Conservation (phyloP, 2,888 invertebrate species). For the Zonitis immaculata region DNA sequence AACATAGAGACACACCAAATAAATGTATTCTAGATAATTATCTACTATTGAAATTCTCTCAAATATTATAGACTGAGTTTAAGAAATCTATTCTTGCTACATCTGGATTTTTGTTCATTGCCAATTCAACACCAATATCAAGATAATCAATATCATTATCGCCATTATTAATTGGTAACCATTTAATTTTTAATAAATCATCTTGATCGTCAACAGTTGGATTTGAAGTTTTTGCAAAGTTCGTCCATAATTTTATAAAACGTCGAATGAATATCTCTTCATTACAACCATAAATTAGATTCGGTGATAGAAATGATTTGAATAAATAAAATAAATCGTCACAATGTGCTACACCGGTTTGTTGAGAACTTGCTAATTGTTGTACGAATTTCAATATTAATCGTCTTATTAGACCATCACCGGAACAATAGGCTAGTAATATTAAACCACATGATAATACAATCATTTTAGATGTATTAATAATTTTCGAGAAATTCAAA, state of each 20-base stretch:
- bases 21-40: too few relatives aligned
- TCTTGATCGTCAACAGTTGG: constrained; percentile 19
- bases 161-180: constrained; percentile 33
- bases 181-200: constrained; percentile 20
- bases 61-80: constrained; percentile 23
- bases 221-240: constrained; percentile 28
- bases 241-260: constrained; percentile 29
- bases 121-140: constrained; percentile 34
- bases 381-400: too few relatives aligned
- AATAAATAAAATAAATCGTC: constrained; percentile 31
- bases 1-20: too few relatives aligned
- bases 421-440: too few relatives aligned
- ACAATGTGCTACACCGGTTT: constrained; percentile 25
- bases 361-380: too few relatives aligned
- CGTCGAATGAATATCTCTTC: constrained; percentile 23
- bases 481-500: too few relatives aligned
- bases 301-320: constrained; percentile 18
- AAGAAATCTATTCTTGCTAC: constrained; percentile 35
- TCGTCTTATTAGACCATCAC: too few relatives aligned
- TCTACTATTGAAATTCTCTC: too few relatives aligned
- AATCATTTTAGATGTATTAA: too few relatives aligned
- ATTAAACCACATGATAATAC: too few relatives aligned
- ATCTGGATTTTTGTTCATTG: constrained; percentile 30
- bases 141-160: constrained; percentile 30
- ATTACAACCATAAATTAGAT: constrained; percentile 12